Percentiles rank a stretch among this genome's conserved stretches.
Evolutionary conservation across 2,113 vertebrate species (phyloP).

Genomic region (Osmerus eperlanus): DNA sequence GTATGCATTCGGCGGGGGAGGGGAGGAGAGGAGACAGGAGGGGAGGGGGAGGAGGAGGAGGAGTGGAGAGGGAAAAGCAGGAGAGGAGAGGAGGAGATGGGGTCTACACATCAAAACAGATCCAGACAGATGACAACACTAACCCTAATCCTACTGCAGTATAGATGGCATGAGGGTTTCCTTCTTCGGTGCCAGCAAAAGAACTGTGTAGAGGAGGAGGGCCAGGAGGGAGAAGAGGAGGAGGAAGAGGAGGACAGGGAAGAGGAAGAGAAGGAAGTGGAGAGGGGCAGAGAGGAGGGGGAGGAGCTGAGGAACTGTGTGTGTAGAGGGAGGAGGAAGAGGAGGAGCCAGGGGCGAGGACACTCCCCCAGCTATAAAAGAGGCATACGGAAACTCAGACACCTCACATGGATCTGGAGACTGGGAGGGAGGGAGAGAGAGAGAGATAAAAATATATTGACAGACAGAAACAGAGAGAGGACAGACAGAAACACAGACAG

Average conservation of each 20-base stretch:
- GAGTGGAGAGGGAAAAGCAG: too few species aligned
- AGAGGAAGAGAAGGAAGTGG: conserved; percentile 16
- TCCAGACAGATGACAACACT: too few species aligned
- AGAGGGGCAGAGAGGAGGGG: neutral
- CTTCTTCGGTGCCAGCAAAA: too few species aligned
- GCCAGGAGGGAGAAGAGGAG: neutral
- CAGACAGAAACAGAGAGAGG: conserved; percentile 3
- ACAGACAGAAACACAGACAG: neutral
- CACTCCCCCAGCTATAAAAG: conserved; percentile 58
- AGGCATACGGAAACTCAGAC: conserved; percentile 45
- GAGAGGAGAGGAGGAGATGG: too few species aligned
- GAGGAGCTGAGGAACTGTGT: conserved; percentile 24
- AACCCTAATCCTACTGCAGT: too few species aligned
- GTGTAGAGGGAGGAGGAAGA: too few species aligned
- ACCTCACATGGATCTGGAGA: conserved; percentile 49
- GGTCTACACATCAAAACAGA: too few species aligned
- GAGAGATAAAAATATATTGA: neutral
- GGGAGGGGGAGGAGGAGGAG: too few species aligned
- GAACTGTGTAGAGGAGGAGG: too few species aligned
- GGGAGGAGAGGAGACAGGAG: too few species aligned
- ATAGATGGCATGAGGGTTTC: too few species aligned
- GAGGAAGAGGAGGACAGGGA: conserved; percentile 27
- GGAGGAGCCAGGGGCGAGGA: conserved; percentile 2
- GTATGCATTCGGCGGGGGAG: too few species aligned
- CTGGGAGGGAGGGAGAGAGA: conserved; percentile 8